Conservation (phyloP, 2,113 vertebrate species). For the Ciconia stormi region DNA sequence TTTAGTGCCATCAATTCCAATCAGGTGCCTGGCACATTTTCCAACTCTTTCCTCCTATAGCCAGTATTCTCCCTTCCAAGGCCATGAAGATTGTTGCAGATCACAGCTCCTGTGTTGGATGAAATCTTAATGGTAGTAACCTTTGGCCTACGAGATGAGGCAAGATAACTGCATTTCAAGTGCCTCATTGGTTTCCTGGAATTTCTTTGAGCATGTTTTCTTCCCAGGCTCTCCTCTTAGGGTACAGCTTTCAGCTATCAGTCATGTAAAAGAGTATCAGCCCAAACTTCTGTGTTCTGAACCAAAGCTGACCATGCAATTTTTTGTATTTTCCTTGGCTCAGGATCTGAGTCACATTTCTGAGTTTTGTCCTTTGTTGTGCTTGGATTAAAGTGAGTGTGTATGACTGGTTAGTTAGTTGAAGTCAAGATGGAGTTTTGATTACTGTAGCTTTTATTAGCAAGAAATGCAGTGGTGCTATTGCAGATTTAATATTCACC, state of each 20-base stretch:
- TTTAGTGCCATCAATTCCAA: not conserved
- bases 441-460: not conserved
- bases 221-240: not conserved
- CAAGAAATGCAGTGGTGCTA: accelerated
- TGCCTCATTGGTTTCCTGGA: not conserved
- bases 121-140: not conserved
- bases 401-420: not conserved
- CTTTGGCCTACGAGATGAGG: not conserved
- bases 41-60: not conserved
- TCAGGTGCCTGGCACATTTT: not conserved
- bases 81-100: not conserved
- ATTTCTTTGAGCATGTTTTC: not conserved
- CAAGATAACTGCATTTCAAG: not conserved
- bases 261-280: not conserved
- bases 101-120: not conserved
- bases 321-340: not conserved
- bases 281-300: not conserved
- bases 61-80: not conserved
- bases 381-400: not conserved
- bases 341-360: not conserved
- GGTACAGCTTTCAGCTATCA: not conserved
- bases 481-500: not conserved
- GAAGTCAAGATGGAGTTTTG: not conserved
- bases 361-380: not conserved
- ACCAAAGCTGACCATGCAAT: not conserved